phyloP scores from a whole-genome alignment of 1,140 invertebrate genomes.

The Drosophila arizonae region DNA sequence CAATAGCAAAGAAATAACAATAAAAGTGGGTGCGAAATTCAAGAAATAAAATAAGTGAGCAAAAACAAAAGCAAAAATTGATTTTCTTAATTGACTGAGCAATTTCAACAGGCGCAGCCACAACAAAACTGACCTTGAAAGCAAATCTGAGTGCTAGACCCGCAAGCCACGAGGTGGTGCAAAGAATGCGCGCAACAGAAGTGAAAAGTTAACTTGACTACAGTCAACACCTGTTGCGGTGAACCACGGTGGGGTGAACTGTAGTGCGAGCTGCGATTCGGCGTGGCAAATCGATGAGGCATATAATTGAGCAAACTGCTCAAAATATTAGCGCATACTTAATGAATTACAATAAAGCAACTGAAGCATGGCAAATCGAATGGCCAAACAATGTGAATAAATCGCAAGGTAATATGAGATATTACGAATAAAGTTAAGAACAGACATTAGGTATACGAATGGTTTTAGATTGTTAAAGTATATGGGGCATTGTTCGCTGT shows the following conservation, averaged over 20 bases:
- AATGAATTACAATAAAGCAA: conserved; percentile 49
- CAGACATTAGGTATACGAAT: neutral
- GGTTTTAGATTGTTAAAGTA: neutral
- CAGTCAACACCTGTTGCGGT: conserved; percentile 23
- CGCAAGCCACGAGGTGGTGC: conserved; percentile 40
- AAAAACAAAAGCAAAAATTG: conserved; percentile 57
- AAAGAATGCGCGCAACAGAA: conserved; percentile 65
- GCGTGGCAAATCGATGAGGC: conserved; percentile 43
- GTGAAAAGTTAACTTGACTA: conserved; percentile 54
- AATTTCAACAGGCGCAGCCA: conserved; percentile 65
- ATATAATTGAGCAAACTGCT: conserved; percentile 50
- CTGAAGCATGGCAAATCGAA: conserved; percentile 42
- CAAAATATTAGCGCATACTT: conserved; percentile 59
- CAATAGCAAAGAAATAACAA: neutral
- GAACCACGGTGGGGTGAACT: neutral
- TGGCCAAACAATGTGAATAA: neutral
- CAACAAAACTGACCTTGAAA: conserved; percentile 74
- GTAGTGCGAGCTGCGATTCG: conserved; percentile 6
- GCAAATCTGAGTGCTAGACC: conserved; percentile 24
- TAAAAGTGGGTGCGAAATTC: conserved; percentile 47
- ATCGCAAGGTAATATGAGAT: neutral
- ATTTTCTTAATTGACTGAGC: conserved; percentile 77
- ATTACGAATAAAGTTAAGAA: neutral
- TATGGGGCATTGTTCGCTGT: too few relatives aligned
- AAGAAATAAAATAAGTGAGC: neutral